A percentile compares a stretch with the other conserved stretches of the same genome.
These are phyloP conservation scores for Athalia circularis DNA, from an alignment of 2,888 invertebrate genomes.

Conservation along the genomic window DNA sequence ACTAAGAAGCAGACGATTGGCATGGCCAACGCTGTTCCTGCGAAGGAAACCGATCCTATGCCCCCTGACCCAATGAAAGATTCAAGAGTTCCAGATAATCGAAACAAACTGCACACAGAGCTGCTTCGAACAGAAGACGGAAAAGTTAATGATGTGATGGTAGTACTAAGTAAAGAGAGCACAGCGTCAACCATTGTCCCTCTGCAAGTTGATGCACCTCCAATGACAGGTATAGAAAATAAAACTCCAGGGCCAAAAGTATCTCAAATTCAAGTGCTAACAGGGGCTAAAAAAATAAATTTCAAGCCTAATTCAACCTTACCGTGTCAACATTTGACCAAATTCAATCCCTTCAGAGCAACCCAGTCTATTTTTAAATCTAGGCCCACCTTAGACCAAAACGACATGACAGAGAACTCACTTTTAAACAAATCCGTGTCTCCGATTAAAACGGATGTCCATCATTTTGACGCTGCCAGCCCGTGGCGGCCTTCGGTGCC, in stretches of 20 bases:
- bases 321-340: constrained; percentile 42
- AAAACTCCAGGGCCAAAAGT: constrained; percentile 36
- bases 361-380: constrained; percentile 46
- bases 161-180: background rate
- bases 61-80: background rate
- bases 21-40: background rate
- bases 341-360: constrained; percentile 49
- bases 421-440: constrained; percentile 48
- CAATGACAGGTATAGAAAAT: background rate
- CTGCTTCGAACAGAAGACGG: background rate
- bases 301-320: constrained; percentile 44
- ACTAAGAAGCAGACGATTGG: constrained; percentile 16
- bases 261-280: constrained; percentile 43
- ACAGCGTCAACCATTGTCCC: background rate
- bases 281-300: constrained; percentile 42
- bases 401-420: constrained; percentile 51
- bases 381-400: constrained; percentile 28
- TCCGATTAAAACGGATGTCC: background rate
- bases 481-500: constrained; percentile 21
- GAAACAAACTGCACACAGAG: too few species aligned
- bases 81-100: too few species aligned
- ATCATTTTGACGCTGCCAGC: constrained; percentile 23
- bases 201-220: background rate
- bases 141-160: background rate
- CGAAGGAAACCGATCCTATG: background rate